Evolutionary conservation across 2,797 vertebrate species (phyloP).

Genomic region (Pelobates cultripes): DNA sequence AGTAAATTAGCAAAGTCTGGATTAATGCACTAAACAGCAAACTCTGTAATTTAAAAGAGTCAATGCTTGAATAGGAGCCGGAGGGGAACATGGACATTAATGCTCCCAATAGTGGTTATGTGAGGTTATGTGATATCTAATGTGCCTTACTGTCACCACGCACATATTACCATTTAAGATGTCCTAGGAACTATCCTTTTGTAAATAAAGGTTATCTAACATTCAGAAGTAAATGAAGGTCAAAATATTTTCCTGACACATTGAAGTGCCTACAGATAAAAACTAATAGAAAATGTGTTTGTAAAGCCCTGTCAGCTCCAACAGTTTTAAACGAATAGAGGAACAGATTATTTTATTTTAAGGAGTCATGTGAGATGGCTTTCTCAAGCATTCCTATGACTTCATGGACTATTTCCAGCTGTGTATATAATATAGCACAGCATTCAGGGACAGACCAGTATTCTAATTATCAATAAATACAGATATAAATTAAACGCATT

Average conservation of each 20-base stretch:
- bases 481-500: no score
- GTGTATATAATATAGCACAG: no score
- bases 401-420: no score
- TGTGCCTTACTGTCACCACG: slow-evolving; percentile 21
- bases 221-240: slow-evolving; percentile 41
- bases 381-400: no score
- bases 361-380: no score
- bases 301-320: background rate
- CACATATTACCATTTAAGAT: slow-evolving; percentile 25
- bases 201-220: slow-evolving; percentile 48
- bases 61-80: background rate
- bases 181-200: slow-evolving; percentile 18
- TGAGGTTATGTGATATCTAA: background rate
- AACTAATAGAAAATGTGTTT: background rate
- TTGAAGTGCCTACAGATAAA: slow-evolving; percentile 25
- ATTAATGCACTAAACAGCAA: no score
- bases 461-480: no score
- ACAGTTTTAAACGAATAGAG: background rate
- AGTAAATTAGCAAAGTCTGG: no score
- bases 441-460: no score
- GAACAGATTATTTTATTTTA: background rate
- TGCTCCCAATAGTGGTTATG: slow-evolving; percentile 6
- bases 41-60: no score
- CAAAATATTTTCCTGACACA: slow-evolving; percentile 20
- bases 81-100: background rate